These are phyloP conservation scores for Sesia apiformis DNA, from an alignment of 2,888 invertebrate genomes.

Conservation along the genomic window DNA sequence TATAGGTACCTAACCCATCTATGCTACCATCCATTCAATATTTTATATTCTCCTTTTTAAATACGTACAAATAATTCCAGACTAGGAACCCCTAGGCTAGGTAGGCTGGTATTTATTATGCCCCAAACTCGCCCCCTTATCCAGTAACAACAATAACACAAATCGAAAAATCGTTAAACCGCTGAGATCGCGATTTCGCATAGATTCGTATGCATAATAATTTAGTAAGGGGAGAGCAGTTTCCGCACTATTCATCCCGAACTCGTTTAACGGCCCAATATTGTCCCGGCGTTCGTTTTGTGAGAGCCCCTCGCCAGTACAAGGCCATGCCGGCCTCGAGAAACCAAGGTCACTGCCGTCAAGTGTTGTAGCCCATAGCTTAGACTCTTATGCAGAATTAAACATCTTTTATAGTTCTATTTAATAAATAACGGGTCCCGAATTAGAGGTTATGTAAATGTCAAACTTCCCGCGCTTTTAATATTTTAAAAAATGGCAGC, in stretches of 20 bases:
- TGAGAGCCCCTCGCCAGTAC: conserved; percentile 13
- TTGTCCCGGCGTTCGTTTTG: conserved; percentile 13
- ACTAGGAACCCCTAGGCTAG: too few species aligned
- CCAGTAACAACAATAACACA: background rate
- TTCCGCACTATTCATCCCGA: conserved; percentile 28
- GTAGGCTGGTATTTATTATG: too few species aligned
- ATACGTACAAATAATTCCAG: too few species aligned
- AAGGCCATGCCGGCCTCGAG: conserved; percentile 14
- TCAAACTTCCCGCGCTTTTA: background rate
- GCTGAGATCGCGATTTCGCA: conserved; percentile 13
- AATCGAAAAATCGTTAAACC: conserved; percentile 11
- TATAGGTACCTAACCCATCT: too few species aligned
- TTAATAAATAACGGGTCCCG: background rate
- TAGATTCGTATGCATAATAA: conserved; percentile 10
- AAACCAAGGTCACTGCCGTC: conserved; percentile 22
- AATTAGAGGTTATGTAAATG: background rate
- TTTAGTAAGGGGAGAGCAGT: conserved; percentile 18
- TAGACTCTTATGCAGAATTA: background rate
- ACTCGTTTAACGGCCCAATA: conserved; percentile 29
- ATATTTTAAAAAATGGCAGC: conserved; percentile 15
- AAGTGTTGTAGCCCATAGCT: conserved; percentile 12
- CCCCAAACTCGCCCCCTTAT: background rate
- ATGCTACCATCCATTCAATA: too few species aligned
- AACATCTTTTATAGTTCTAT: background rate
- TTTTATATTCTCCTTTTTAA: too few species aligned